Evolutionary conservation across 2,797 vertebrate genomes (phyloP).

Genomic region (Peromyscus aztecus): DNA sequence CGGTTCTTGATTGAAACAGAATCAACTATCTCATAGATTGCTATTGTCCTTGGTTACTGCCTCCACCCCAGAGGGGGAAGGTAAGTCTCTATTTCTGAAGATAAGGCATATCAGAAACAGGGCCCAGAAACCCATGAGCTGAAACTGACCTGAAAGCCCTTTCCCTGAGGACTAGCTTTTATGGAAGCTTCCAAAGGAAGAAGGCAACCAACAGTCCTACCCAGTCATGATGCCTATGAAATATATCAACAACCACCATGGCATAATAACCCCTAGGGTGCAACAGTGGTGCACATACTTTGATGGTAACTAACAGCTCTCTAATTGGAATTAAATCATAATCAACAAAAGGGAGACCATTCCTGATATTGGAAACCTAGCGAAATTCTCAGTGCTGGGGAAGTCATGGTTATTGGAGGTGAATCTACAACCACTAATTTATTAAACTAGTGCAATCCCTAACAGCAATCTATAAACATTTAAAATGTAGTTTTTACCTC

Average conservation of each 20-base stretch:
- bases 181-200: not conserved
- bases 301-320: not conserved
- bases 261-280: not conserved
- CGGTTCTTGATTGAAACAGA: slow-evolving; percentile 40
- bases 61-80: too few relatives aligned
- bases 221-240: not conserved
- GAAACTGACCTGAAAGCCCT: not conserved
- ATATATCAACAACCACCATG: not conserved
- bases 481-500: not conserved
- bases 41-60: not conserved
- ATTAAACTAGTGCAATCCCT: not conserved
- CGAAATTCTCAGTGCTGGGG: not conserved
- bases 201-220: not conserved
- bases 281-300: not conserved
- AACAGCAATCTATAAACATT: not conserved
- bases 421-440: not conserved
- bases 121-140: not conserved
- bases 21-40: not conserved
- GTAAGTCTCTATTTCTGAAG: not conserved
- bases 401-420: not conserved
- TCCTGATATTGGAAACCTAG: not conserved
- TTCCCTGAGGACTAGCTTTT: not conserved
- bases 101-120: not conserved
- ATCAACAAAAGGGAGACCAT: not conserved
- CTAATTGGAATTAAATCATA: not conserved